A percentile compares a stretch with the other conserved stretches of the same genome.
Evolutionary conservation across 2,797 vertebrate genomes (phyloP).

Genomic region (Chromobotia macracanthus): DNA sequence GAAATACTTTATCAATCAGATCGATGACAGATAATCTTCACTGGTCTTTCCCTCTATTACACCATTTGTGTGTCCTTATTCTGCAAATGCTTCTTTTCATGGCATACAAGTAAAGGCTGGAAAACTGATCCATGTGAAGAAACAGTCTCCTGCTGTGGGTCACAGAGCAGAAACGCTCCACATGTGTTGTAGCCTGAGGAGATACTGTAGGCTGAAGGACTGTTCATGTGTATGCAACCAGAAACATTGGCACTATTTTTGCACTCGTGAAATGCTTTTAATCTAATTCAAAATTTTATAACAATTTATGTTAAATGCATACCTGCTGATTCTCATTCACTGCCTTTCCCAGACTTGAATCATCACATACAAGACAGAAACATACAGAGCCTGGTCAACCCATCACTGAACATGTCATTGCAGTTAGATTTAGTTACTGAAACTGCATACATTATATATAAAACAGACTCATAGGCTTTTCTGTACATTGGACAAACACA

Average conservation of each 20-base stretch:
- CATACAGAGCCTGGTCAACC: constrained; percentile 58
- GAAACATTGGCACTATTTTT: constrained; percentile 14
- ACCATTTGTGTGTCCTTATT: constrained; percentile 34
- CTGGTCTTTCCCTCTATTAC: constrained; percentile 36
- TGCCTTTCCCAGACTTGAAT: neutral
- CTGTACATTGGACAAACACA: neutral
- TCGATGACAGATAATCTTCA: neutral
- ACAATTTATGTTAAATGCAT: too few relatives aligned
- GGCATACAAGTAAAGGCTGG: constrained; percentile 15
- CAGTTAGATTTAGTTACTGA: too few relatives aligned
- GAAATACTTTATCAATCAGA: neutral
- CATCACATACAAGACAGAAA: constrained; percentile 62
- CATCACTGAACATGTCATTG: too few relatives aligned
- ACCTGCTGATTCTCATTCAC: constrained; percentile 8
- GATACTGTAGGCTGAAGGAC: neutral
- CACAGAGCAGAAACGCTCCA: constrained; percentile 33
- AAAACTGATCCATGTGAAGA: constrained; percentile 28
- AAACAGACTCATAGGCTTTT: neutral
- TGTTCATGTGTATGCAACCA: constrained; percentile 15
- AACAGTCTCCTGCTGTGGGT: constrained; percentile 19
- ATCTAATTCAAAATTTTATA: neutral
- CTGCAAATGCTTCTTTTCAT: neutral
- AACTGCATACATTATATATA: neutral
- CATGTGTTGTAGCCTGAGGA: constrained; percentile 37
- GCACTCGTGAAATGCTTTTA: too few relatives aligned